Evolutionary conservation across 1,140 invertebrate species (phyloP), one percentile per base, ranked within the genome.

Genomic region (Cyclina sinensis): DNA sequence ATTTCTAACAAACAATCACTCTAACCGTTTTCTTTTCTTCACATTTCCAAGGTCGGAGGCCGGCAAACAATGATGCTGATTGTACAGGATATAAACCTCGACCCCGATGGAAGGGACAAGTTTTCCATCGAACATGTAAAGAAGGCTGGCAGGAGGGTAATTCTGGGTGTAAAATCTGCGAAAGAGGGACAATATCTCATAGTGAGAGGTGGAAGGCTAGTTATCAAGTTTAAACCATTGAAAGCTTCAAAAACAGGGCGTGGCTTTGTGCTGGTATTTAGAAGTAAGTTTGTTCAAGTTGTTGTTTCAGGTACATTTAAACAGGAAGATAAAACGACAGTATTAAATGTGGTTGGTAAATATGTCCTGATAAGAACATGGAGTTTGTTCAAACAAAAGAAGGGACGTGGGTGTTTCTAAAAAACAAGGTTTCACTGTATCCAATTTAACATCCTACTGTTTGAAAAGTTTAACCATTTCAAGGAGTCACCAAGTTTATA

Each of bases 81-180:
- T 21, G 37, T 87, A 24, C 85, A 87, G 70, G 85, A 87, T 37
- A 80, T 87, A n/a, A 87, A 87, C 62, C 24, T 87, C 3, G 85
- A 80, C 48, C 85, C 85, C 12, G 76, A 87, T 37, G 85, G 85
- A 4, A 59, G 57, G 24, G 85, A 87, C 59, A 87, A 87, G 27
- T 87, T 87, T 37, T 78, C 37, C 1, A 46, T 87, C 0, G 21
- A 78, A 24, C 85, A 87, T 37, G 37, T 79, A 4, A 37, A 16
- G 14, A 62, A 65, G 57, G 24, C n/a, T 7, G 11, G 37, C 5
- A 43, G 39, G 2, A 4, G 35, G n/a, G 24, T 11, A 35, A 37
- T 79, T 11, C 30, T 79, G 43, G 18, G 65, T 39, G 43, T 30
- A 7, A 79, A 87, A 39, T n/a, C 73, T n/a, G 59, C 21, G 7